Base-by-base conservation (phyloP, 2,888 invertebrate genomes). In the Nomada ferruginata region DNA sequence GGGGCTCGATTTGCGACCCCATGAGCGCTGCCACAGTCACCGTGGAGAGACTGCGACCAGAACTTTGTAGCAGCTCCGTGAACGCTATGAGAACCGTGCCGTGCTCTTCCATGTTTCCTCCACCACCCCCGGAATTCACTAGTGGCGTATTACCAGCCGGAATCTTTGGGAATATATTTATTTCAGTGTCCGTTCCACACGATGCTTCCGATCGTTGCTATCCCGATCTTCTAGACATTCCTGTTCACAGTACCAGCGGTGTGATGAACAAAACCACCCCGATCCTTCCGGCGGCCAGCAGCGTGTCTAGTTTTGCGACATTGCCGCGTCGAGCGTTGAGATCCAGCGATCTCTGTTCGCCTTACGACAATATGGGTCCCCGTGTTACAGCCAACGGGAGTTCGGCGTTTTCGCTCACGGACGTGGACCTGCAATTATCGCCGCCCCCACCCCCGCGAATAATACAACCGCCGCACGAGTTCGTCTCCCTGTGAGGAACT, bases 321-420 rank as follows among this genome's bases (percentile, higher is more conserved):
- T 84, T 93, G 63, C 95, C 95, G 1, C 94, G 95, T 71, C 93
- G 95, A 75, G 86, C 89, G 83, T 94, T 95, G 3, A 93, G 95
- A 29, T 91, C 94, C n/a, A 70, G 93, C 91, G 90, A 95, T 94
- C 91, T 95, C 70, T 95, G 95, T 84, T 96, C 96, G 72, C 96
- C 97, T 83, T 98, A 98, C 93, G 98, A 98, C 94, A 98, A 98
- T 94, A 97, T 98, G 97, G 98, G 98, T 10, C 97, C 97, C 71
- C 95, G 98, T 85, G 97, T 98, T 70, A 98, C 98, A 13, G 97
- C 97, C 52, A 97, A 97, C 83, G 98, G 98, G 65, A 97, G 97
- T 92, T 98, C 98, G 11, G 97, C 97, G 42, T 96, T 97, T 92
- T 97, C 97, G 44, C 95, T 98, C 86, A 97, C 97, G 83, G 97